Percentiles rank a stretch among this genome's conserved stretches.
Conservation (phyloP, 2,797 vertebrate species). For the Gymnoscopelus braueri region DNA sequence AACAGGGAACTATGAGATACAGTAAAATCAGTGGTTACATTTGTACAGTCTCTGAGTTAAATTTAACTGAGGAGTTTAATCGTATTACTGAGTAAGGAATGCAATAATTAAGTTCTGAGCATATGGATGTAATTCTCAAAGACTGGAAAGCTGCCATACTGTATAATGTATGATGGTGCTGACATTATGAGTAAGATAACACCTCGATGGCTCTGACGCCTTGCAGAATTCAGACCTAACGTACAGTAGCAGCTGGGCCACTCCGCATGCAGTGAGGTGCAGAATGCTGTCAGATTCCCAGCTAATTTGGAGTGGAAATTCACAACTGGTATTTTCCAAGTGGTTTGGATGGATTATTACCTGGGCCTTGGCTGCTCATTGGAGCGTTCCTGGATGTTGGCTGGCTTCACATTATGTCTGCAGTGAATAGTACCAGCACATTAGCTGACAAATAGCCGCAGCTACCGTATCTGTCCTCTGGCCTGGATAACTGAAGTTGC, state of each 20-base stretch:
- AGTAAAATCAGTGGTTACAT: too few relatives aligned
- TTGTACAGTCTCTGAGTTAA: too few relatives aligned
- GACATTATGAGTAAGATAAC: conserved; percentile 47
- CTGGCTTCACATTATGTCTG: conserved; percentile 39
- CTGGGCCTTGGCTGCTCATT: conserved; percentile 66
- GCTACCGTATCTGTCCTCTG: background rate
- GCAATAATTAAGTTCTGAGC: conserved; percentile 22
- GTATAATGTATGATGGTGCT: conserved; percentile 16
- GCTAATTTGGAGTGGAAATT: conserved; percentile 65
- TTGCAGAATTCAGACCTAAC: conserved; percentile 56
- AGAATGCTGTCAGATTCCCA: conserved; percentile 15
- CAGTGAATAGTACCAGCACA: conserved; percentile 53
- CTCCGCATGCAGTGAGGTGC: conserved; percentile 21
- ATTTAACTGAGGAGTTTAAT: background rate
- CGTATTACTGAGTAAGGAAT: background rate
- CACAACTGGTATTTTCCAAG: conserved; percentile 65
- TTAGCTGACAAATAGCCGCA: conserved; percentile 51
- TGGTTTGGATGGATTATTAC: conserved; percentile 70
- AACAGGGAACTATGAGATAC: too few relatives aligned
- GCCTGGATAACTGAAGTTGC: background rate
- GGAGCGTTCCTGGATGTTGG: conserved; percentile 61
- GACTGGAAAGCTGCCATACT: conserved; percentile 23
- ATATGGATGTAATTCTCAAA: conserved; percentile 26
- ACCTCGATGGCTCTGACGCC: conserved; percentile 33
- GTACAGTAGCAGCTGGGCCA: conserved; percentile 43